Base-by-base conservation (phyloP, 2,888 invertebrate species). In the Chymomyza fuscimana region DNA sequence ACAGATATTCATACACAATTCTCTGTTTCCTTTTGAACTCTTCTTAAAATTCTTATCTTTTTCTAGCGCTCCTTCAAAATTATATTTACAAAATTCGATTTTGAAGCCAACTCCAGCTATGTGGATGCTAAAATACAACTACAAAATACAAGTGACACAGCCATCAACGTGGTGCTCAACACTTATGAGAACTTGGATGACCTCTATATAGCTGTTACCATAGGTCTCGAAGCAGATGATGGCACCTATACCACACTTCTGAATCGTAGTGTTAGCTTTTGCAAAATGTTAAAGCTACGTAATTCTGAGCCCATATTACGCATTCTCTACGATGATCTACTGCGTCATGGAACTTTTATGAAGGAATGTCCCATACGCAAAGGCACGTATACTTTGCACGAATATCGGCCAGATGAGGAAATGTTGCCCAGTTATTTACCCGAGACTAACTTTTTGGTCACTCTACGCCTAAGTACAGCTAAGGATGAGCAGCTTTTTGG, bases 321-420 rank as follows among this genome's bases (percentile, higher is more conserved):
- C 5, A 16, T 70, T 4, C 67, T 91, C 4, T 89, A 87, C 29
- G 89, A 89, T 19, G 90, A 91, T 64, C 0, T 91, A 9, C n/a
- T 76, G 5, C 86, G 82, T n/a, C 76, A 86, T 71, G 89, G 90
- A 4, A 82, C 70, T 4, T 73, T 89, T 5, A 83, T 90, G 50
- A 90, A 86, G 73, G 75, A 72, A 15, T 91, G 90, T 6, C 91
- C 90, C 7, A 63, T 91, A 5, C 77, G 76, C 19, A 89, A 82
- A 50, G 91, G 87, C 4, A 67, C 69, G 6, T 91, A 88, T 51
- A 74, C 77, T 0, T 1, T 91, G 16, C 76, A 69, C 4, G 80
- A 88, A n/a, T 91, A 89, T 70, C 76, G 74, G 5, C 62, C 90
- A 25, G 87, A 91, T 71, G 91, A 91, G 72, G 91, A 91, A 67